phyloP scores from a whole-genome alignment of 2,797 vertebrate genomes.

The Rhinogobio ventralis region DNA sequence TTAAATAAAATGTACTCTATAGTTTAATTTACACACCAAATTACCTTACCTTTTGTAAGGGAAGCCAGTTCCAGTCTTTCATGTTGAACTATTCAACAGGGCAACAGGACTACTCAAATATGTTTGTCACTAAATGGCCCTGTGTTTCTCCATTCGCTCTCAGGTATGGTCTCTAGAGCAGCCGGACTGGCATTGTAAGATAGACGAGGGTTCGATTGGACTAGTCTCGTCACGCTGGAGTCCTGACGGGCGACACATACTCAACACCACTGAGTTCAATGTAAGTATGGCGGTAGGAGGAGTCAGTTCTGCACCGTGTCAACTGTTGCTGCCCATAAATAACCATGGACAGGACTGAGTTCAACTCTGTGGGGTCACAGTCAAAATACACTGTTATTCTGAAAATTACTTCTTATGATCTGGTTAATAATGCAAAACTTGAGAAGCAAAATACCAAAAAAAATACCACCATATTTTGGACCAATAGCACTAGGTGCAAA shows the following conservation, averaged over 20 bases:
- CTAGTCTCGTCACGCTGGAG: slow-evolving; percentile 96
- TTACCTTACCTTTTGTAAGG: slow-evolving; percentile 82
- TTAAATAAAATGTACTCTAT: neutral
- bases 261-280: slow-evolving; percentile 98
- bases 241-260: slow-evolving; percentile 97
- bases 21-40: neutral
- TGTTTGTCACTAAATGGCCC: slow-evolving; percentile 30
- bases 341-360: slow-evolving; percentile 53
- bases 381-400: slow-evolving; percentile 21
- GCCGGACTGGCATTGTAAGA: slow-evolving; percentile 96
- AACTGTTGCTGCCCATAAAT: slow-evolving; percentile 81
- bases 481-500: neutral
- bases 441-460: neutral
- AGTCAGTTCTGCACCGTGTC: slow-evolving; percentile 67
- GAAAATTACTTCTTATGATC: neutral
- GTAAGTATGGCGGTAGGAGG: slow-evolving; percentile 83
- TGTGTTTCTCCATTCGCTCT: slow-evolving; percentile 33
- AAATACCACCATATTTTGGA: neutral
- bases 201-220: slow-evolving; percentile 96
- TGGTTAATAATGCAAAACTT: neutral
- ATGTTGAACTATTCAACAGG: slow-evolving; percentile 59
- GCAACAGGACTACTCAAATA: neutral
- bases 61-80: slow-evolving; percentile 86
- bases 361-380: slow-evolving; percentile 40
- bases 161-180: slow-evolving; percentile 98